Evolutionary conservation across 1,140 invertebrate species (phyloP).

Genomic region (Dermatophagoides farinae): DNA sequence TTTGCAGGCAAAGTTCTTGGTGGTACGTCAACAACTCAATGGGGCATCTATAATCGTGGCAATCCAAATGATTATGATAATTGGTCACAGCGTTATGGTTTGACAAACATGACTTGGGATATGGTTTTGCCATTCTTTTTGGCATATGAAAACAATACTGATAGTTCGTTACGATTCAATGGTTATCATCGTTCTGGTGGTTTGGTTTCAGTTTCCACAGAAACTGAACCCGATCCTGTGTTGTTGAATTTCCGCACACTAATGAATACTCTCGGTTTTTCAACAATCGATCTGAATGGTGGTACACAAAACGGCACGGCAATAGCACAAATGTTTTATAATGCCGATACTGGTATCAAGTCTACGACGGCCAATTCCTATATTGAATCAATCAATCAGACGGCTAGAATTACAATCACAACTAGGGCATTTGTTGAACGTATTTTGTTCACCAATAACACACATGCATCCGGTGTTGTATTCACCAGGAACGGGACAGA

Average conservation of each 20-base stretch:
- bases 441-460: neutral
- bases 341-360: neutral
- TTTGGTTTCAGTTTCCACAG: neutral
- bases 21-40: slow-evolving; percentile 78
- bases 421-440: neutral
- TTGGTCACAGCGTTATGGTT: slow-evolving; percentile 53
- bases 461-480: neutral
- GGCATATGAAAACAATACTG: slow-evolving; percentile 33
- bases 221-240: slow-evolving; percentile 5
- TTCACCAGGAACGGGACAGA: neutral
- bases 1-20: slow-evolving; percentile 23
- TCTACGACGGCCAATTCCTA: slow-evolving; percentile 8
- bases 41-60: slow-evolving; percentile 80
- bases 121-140: slow-evolving; percentile 36
- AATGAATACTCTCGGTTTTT: slow-evolving; percentile 17
- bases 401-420: neutral
- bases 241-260: neutral
- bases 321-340: slow-evolving; percentile 10
- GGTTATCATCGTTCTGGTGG: neutral
- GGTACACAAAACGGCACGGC: slow-evolving; percentile 18
- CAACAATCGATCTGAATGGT: slow-evolving; percentile 58
- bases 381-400: slow-evolving; percentile 3
- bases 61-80: slow-evolving; percentile 74
- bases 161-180: slow-evolving; percentile 27
- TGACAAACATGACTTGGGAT: slow-evolving; percentile 43